Evolutionary conservation across 2,797 vertebrate species (phyloP).

Genomic region (Telmatherina bonti): DNA sequence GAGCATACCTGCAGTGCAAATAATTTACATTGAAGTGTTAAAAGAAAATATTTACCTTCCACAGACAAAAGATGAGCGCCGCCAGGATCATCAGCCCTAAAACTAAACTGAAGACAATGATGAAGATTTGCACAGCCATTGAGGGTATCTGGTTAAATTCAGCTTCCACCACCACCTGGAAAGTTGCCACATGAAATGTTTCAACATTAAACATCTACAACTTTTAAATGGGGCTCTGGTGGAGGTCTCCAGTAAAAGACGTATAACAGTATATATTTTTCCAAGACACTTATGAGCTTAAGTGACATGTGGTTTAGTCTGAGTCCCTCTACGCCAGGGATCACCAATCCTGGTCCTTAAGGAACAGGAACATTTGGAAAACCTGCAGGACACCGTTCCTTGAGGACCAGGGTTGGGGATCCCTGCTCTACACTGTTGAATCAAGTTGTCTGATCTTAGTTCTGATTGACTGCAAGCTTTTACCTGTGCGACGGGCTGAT

Average conservation of each 20-base stretch:
- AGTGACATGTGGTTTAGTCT: too few relatives aligned
- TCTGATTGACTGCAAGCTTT: background rate
- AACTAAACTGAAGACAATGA: slow-evolving; percentile 86
- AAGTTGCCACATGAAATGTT: background rate
- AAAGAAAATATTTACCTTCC: slow-evolving; percentile 86
- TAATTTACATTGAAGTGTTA: background rate
- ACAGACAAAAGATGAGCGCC: slow-evolving; percentile 87
- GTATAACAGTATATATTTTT: background rate
- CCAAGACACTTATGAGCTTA: background rate
- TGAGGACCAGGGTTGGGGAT: too few relatives aligned
- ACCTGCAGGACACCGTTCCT: too few relatives aligned
- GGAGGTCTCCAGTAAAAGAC: too few relatives aligned
- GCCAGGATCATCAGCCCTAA: slow-evolving; percentile 87
- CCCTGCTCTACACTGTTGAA: too few relatives aligned
- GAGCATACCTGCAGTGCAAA: background rate
- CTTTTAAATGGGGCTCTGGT: background rate
- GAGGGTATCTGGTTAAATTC: slow-evolving; percentile 88
- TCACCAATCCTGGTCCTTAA: too few relatives aligned
- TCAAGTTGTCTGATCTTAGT: background rate
- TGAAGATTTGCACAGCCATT: slow-evolving; percentile 79
- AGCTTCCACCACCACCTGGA: slow-evolving; percentile 89
- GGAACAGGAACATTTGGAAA: too few relatives aligned
- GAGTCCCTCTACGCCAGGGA: too few relatives aligned
- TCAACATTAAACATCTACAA: background rate
- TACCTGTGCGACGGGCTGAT: slow-evolving; percentile 79